These are phyloP conservation scores for Sebastes flavidus DNA, from an alignment of 2,797 vertebrate species.

Conservation along the genomic window DNA sequence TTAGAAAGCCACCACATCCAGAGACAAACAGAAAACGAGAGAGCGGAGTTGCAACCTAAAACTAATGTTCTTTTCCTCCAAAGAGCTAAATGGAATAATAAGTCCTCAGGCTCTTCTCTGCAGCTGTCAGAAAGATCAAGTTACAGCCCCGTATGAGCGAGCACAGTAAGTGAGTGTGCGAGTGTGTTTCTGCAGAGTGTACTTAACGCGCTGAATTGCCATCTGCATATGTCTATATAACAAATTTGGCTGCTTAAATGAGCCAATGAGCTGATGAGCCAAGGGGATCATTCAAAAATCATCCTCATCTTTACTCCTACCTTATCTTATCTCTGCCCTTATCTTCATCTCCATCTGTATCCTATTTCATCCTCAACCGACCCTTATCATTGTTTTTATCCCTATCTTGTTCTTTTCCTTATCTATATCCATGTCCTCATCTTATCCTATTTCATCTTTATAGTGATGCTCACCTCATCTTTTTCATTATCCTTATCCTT, in stretches of 20 bases:
- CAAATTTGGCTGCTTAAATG: conserved; percentile 27
- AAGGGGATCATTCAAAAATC: background rate
- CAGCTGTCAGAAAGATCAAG: conserved; percentile 68
- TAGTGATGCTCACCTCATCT: background rate
- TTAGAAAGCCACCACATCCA: conserved; percentile 30
- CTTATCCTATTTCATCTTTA: background rate
- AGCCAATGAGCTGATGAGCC: conserved; percentile 11
- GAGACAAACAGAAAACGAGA: background rate
- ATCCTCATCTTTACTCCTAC: background rate
- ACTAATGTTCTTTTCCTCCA: conserved; percentile 63
- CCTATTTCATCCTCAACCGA: background rate
- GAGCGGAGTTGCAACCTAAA: conserved; percentile 52
- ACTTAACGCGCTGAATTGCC: conserved; percentile 35
- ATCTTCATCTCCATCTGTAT: background rate
- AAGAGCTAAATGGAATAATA: conserved; percentile 69
- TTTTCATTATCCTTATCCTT: background rate
- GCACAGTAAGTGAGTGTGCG: conserved; percentile 9
- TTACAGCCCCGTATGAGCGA: conserved; percentile 53
- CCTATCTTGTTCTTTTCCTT: background rate
- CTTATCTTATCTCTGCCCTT: background rate
- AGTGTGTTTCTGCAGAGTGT: conserved; percentile 27
- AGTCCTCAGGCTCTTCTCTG: conserved; percentile 56
- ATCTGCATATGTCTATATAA: conserved; percentile 52
- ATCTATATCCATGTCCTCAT: background rate
- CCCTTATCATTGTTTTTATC: background rate